Evolutionary conservation across 2,888 invertebrate genomes (phyloP), one percentile per base, ranked within the genome.

Genomic region (Drosophila birchii): DNA sequence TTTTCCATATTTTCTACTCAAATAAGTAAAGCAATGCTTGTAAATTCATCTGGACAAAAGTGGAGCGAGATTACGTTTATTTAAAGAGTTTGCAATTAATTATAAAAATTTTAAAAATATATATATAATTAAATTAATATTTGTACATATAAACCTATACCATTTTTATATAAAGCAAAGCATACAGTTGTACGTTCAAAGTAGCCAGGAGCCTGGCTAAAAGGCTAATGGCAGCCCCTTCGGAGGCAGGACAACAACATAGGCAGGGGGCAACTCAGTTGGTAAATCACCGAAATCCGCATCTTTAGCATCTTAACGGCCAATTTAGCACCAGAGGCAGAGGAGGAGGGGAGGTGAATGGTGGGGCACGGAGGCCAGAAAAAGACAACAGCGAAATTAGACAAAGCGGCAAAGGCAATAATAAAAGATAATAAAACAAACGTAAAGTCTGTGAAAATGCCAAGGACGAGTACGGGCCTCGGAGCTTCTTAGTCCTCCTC

Each of bases 261-360:
- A 6, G 29, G 47, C 32, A 53, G 62, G 43, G 43, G 72, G 71
- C 71, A 59, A 56, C 51, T 67, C 70, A 88, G 86, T 85, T 86
- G 78, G 44, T 83, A 86, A 88, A 88, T 86, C 84, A 86, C 80
- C 55, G 47, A 78, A 80, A 86, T 76, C 76, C 86, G 72, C 84
- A 88, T 86, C 89, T 75, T 79, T 80, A 82, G 83, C 90, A 89
- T 86, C 90, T 86, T 89, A 86, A 90, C 89, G 89, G 86, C 87
- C 89, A 88, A 86, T 86, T 90, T 90, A 60, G 85, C 87, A 69
- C 53, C 56, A n/a, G 54, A n/a, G 39, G 29, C 3, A 7, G 38
- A 11, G n/a, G 14, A 12, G n/a, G n/a, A n/a, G 32, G 43, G 26
- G 3, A 36, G 32, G 23, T 29, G 47, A 53, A 39, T 43, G 49